Percentiles rank a stretch among this genome's conserved stretches.
phyloP scores from a whole-genome alignment of 30 jellyfish, hydroid and myxozoan species.

The Aurelia coerulea region DNA sequence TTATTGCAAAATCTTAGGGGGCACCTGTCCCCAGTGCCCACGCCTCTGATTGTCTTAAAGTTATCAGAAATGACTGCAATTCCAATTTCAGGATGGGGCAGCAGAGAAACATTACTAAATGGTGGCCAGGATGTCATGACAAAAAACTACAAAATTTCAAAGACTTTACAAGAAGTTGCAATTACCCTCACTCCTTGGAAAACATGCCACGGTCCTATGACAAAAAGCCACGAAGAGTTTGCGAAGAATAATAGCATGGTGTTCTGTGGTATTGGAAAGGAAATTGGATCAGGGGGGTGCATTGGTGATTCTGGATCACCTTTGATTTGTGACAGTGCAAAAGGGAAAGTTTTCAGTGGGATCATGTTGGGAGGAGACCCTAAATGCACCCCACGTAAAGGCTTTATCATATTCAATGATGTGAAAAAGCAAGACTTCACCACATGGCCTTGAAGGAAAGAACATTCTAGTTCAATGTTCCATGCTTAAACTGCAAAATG shows the following conservation, averaged over 20 bases:
- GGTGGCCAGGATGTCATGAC: neutral
- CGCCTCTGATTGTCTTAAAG: too few relatives aligned
- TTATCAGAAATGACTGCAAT: neutral
- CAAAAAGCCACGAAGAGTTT: conserved; percentile 19
- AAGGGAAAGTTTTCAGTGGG: conserved; percentile 21
- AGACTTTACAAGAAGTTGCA: conserved; percentile 37
- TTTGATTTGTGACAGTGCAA: conserved; percentile 27
- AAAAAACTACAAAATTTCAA: conserved; percentile 38
- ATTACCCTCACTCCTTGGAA: conserved; percentile 59
- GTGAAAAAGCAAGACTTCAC: neutral
- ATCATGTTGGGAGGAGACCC: conserved; percentile 64
- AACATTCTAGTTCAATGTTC: too few relatives aligned
- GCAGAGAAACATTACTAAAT: neutral
- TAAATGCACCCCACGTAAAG: conserved; percentile 30
- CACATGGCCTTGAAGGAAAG: too few relatives aligned
- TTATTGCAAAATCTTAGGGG: too few relatives aligned
- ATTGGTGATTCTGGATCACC: conserved; percentile 78
- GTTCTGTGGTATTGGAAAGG: conserved; percentile 7
- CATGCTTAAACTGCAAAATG: too few relatives aligned
- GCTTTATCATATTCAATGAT: conserved; percentile 39
- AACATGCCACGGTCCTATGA: conserved; percentile 19
- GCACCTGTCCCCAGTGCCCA: too few relatives aligned
- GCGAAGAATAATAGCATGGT: conserved; percentile 43
- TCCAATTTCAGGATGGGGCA: conserved; percentile 64
- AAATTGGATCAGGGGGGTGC: conserved; percentile 42